Conservation (phyloP, 2,113 vertebrate species). For the Cettia cetti region DNA sequence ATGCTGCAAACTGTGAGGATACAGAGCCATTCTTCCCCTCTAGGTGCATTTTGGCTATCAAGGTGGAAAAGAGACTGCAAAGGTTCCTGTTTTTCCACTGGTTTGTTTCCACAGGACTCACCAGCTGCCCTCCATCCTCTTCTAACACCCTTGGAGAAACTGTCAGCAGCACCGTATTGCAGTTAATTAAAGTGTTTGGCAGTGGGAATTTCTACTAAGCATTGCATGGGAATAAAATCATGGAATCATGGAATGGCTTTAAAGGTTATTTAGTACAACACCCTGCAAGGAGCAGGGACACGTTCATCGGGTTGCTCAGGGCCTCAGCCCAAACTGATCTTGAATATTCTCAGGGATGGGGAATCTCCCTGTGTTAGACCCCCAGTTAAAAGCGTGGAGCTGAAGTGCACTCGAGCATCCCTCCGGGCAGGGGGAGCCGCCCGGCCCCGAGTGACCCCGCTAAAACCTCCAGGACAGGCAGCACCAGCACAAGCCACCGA, state of each 20-base stretch:
- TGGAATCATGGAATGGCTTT: neutral
- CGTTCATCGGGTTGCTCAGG: neutral
- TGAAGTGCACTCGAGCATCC: neutral
- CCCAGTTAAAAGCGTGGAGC: rapidly evolving
- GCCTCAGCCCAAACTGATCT: too few relatives aligned
- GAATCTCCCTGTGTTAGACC: neutral
- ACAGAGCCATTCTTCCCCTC: rapidly evolving
- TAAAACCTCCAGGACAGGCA: neutral
- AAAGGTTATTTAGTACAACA: neutral
- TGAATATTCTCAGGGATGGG: neutral
- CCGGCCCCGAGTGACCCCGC: neutral
- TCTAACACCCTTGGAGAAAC: neutral
- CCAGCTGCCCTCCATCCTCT: neutral
- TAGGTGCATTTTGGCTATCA: rapidly evolving
- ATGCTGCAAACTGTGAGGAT: rapidly evolving
- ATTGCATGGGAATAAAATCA: neutral
- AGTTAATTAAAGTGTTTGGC: rapidly evolving
- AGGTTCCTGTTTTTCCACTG: neutral
- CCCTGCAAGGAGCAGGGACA: neutral
- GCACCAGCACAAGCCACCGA: rapidly evolving
- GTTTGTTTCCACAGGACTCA: neutral
- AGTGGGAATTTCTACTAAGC: neutral
- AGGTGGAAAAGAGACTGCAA: neutral
- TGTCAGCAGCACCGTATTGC: neutral
- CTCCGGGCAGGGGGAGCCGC: rapidly evolving